Evolutionary conservation across 2,888 invertebrate species (phyloP).

Genomic region (Ypsolopha scabrella): DNA sequence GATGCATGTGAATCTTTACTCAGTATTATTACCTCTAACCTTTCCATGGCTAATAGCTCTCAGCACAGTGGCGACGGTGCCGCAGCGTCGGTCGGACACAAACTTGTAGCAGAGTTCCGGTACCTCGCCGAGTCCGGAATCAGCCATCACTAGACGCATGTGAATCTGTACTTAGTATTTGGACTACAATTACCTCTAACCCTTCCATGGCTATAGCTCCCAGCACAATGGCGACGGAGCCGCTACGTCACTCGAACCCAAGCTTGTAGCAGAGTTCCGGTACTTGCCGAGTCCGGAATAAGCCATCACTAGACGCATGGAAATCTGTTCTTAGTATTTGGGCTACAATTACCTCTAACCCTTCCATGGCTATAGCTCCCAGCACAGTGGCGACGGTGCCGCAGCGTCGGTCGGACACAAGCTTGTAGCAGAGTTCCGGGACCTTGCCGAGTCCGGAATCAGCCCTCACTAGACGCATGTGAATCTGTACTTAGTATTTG

Average conservation of each 20-base stretch:
- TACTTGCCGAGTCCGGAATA: constrained; percentile 34
- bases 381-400: constrained; percentile 51
- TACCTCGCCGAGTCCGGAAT: no score
- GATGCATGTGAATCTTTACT: no score
- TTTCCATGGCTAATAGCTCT: constrained; percentile 25
- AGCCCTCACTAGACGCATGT: constrained; percentile 30
- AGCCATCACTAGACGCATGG: constrained; percentile 52
- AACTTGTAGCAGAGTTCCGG: no score
- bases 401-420: constrained; percentile 58
- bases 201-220: background rate
- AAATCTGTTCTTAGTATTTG: no score
- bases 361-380: constrained; percentile 63
- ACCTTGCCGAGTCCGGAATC: constrained; percentile 35
- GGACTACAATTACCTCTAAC: background rate
- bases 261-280: constrained; percentile 60
- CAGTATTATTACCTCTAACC: constrained; percentile 39
- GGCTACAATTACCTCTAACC: no score
- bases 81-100: no score
- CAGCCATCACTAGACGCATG: no score
- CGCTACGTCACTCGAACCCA: constrained; percentile 52
- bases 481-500: background rate
- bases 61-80: no score
- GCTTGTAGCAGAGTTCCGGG: constrained; percentile 57
- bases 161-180: background rate
- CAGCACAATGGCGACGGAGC: no score